A percentile compares a stretch with the other conserved stretches of the same genome.
phyloP scores from a whole-genome alignment of 2,797 vertebrate genomes.

The Tapirus indicus region DNA sequence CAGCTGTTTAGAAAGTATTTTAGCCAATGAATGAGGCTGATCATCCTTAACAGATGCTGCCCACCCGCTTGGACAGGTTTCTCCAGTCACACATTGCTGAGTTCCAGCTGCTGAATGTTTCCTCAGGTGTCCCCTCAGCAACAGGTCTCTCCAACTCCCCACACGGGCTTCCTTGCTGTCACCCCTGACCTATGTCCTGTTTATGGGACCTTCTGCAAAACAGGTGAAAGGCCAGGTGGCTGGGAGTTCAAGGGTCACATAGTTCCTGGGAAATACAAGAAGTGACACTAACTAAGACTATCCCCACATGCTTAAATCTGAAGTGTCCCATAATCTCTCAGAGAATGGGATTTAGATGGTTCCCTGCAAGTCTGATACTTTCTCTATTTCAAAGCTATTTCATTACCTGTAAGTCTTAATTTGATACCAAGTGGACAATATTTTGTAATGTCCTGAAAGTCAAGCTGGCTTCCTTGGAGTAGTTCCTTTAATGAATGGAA shows the following conservation, averaged over 20 bases:
- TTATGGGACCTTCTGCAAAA: not conserved
- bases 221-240: not conserved
- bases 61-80: not conserved
- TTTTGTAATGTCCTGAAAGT: not conserved
- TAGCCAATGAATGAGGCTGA: not conserved
- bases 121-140: not conserved
- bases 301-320: not conserved
- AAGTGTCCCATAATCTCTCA: not conserved
- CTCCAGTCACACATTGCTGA: not conserved
- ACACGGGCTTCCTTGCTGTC: not conserved
- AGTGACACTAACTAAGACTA: not conserved
- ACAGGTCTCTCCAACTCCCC: not conserved
- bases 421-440: not conserved
- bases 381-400: not conserved
- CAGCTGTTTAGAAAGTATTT: slow-evolving; percentile 49
- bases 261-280: not conserved
- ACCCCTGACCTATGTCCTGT: not conserved
- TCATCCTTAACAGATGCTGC: not conserved
- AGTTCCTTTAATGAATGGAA: not conserved
- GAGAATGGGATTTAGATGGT: not conserved
- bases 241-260: not conserved
- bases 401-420: not conserved
- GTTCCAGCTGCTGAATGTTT: slow-evolving; percentile 12
- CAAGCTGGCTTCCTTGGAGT: not conserved
- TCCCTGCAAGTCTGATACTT: not conserved